Evolutionary conservation across 2,888 invertebrate genomes (phyloP), one percentile per base, ranked within the genome.

Genomic region (Amphipoea oculea): DNA sequence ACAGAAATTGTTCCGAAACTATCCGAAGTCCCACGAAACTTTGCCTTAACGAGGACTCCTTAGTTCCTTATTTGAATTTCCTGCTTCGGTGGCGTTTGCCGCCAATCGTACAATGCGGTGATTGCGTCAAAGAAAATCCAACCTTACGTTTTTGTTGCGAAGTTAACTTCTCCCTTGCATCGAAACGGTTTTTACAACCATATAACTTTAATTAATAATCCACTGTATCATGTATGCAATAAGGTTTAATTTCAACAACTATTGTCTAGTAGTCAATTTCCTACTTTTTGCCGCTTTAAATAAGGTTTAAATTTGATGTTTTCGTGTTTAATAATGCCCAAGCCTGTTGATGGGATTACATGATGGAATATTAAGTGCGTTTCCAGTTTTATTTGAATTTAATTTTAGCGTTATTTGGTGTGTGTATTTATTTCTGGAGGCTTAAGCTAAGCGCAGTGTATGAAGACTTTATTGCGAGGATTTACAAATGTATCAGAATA

Each of bases 11-110:
- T 77, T 83, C 67, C 72, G 75, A 74, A 90, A 89, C 88, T 90
- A 90, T 78, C 45, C 57, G 4, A 83, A 89, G 82, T 88, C 74
- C 72, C 78, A 40, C 72, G 62, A 81, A 90, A 89, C 91, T 91
- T 88, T 84, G 79, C 92, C 91, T 91, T 93, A 93, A 93, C 90
- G 89, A 89, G 89, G 76, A 86, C 87, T 88, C 86, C 91, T 91
- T 92, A 92, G 88, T 91, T 91, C 92, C 93, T 90, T 94, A 93
- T 95, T 94, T 93, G 92, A 94, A 94, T 94, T 93, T 93, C 91
- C 89, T 92, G 92, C 92, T 90, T 90, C 90, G 88, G 78, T 90
- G 88, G 88, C 89, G 89, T 87, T 87, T 78, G 86, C 83, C 51
- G 70, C 73, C 89, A 90, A 90, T 90, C 83, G 68, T 78, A 79